Percentiles rank a stretch among this genome's conserved stretches.
phyloP scores from a whole-genome alignment of 2,888 invertebrate genomes.

The Teinopalpus imperialis region DNA sequence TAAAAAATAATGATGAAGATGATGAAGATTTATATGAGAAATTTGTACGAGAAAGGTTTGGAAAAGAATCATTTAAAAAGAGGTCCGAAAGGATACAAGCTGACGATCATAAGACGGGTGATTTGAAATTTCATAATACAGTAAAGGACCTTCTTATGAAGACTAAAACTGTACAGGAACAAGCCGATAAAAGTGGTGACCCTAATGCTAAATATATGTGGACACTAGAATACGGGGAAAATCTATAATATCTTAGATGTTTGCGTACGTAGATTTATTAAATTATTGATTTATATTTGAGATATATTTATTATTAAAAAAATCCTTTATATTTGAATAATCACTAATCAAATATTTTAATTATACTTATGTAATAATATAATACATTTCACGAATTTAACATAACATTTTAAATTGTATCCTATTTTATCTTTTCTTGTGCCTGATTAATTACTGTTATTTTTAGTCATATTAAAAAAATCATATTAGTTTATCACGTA shows the following conservation, averaged over 20 bases:
- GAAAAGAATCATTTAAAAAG: slow-evolving; percentile 59
- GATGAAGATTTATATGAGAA: slow-evolving; percentile 68
- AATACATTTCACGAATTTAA: no score
- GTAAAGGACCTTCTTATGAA: slow-evolving; percentile 65
- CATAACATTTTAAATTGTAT: no score
- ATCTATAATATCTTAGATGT: slow-evolving; percentile 40
- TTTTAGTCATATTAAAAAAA: no score
- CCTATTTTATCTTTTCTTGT: no score
- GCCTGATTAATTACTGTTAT: no score
- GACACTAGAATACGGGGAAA: slow-evolving; percentile 77
- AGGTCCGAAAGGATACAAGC: slow-evolving; percentile 53
- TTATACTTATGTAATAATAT: background rate
- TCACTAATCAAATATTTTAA: background rate
- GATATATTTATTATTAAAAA: no score
- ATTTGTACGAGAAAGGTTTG: slow-evolving; percentile 72
- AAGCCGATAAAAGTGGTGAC: slow-evolving; percentile 65
- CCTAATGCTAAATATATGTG: slow-evolving; percentile 76
- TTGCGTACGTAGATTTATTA: slow-evolving; percentile 7
- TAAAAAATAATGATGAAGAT: slow-evolving; percentile 33
- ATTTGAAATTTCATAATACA: slow-evolving; percentile 55
- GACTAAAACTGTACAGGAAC: slow-evolving; percentile 58
- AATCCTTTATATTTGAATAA: background rate
- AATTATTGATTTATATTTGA: slow-evolving; percentile 21
- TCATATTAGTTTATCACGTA: no score
- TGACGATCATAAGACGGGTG: slow-evolving; percentile 39